Base-by-base conservation (phyloP, 1,140 invertebrate genomes). In the Temnothorax curvispinosus region DNA sequence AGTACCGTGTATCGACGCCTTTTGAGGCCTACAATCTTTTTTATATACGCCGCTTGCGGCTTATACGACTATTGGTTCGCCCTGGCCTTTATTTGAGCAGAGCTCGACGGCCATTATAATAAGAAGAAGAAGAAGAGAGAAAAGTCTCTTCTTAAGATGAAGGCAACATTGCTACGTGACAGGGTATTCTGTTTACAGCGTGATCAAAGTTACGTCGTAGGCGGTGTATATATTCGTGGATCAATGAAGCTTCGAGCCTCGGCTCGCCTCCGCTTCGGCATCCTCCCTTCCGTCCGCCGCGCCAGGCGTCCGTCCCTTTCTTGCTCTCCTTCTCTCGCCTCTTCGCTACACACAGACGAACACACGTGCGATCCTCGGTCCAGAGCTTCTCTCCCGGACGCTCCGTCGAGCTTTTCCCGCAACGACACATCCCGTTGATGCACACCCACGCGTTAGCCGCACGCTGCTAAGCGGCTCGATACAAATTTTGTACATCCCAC, bases 171-270 rank as follows among this genome's bases (percentile, higher is more conserved):
- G 69, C 69, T 21, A 47, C 54, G 76, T 41, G 56, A 35, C 50
- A 21, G 81, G 81, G 58, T 86, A 71, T 86, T 82, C 80, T 87
- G 88, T 91, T 91, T 92, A 92, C 90, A 88, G 78, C 64, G 54
- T 69, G 87, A 88, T 91, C 71, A 91, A 91, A 91, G 90, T 89
- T 92, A 89, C 88, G 56, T 44, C 54, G 81, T 88, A 87, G 76
- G 87, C 75, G 60, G 65, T 52, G 72, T 87, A 78, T 69, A 89
- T 90, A 90, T 88, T 91, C 65, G 58, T 85, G 90, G 87, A 92
- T 92, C 88, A 89, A 90, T 92, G 87, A 69, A 89, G 86, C 87
- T 72, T 86, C 78, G 64, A 62, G 67, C 50, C 74, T 76, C 62
- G 58, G 69, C 81, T 44, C 72, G 50, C 44, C 74, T 84, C 56